phyloP scores from a whole-genome alignment of 2,113 vertebrate species.

The Electrona antarctica region DNA sequence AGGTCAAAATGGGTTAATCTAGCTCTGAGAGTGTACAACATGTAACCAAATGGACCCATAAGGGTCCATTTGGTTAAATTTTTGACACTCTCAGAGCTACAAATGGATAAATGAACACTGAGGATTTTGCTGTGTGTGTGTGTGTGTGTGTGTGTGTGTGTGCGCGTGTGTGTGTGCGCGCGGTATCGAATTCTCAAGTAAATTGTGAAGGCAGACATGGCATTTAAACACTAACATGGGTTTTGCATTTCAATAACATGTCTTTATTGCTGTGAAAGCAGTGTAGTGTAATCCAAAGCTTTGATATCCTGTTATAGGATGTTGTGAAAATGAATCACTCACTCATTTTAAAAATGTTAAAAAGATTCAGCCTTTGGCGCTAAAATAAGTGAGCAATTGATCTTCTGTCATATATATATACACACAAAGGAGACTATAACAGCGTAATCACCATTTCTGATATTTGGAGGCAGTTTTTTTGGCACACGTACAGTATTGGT shows the following conservation, averaged over 20 bases:
- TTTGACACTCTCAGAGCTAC: no score
- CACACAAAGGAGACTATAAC: slow-evolving; percentile 24
- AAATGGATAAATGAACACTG: no score
- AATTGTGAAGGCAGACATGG: no score
- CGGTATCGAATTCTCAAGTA: no score
- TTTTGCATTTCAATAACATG: neutral
- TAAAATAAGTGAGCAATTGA: slow-evolving; percentile 32
- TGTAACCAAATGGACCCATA: no score
- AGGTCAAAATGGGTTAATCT: no score
- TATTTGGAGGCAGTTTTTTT: slow-evolving; percentile 18
- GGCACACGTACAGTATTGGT: neutral
- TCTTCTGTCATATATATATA: slow-evolving; percentile 29
- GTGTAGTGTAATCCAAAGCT: neutral
- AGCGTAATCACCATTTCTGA: slow-evolving; percentile 24
- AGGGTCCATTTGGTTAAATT: no score
- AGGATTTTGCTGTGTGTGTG: no score
- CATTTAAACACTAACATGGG: neutral
- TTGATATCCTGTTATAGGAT: neutral
- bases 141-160: no score
- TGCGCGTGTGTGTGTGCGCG: no score
- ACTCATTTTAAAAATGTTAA: neutral
- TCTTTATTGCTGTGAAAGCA: neutral
- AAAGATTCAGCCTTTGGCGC: slow-evolving; percentile 1
- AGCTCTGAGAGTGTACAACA: no score
- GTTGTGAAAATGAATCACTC: neutral